Evolutionary conservation across 1,140 invertebrate species (phyloP), one percentile per base, ranked within the genome.

Genomic region (Vanessa atalanta): DNA sequence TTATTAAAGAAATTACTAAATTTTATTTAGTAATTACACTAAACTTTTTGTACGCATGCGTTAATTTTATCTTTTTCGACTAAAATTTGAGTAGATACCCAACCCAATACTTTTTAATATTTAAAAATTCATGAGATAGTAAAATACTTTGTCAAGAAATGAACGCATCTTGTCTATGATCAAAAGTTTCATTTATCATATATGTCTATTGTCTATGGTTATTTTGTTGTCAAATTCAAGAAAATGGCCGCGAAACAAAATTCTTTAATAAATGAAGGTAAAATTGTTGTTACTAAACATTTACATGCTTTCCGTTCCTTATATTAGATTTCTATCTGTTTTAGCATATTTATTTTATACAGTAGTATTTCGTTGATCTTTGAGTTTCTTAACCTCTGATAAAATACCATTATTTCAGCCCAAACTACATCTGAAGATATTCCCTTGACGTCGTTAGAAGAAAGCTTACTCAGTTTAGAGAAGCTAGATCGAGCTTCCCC

Each of bases 401-500:
- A 37, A n/a, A 47, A 47, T 72, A 37, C 43, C 47, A 69, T 80
- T 83, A 77, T 87, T 88, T 71, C 84, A 93, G 91, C 86, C 68
- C 89, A 88, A 88, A 78, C 86, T 77, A 79, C 90, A 76, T 83
- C 87, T 70, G 91, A 93, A 78, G 89, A 93, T 92, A 93, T 93
- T 87, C 92, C 92, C 75, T 83, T 95, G 84, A 91, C 92, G 77
- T 93, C 93, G 65, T 88, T 95, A 73, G 95, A 96, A 85, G 94
- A 96, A 84, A 96, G 94, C 87, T 93, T 97, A 55, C 93, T 97
- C 74, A 98, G 97, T 81, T 93, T 96, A 85, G 98, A 99, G 93
- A 98, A 97, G 85, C 93, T 99, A 75, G 97, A 98, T 91, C 94
- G 98, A 84, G 95, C 97, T 12, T 98, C 98, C 3, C 98, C 98